These are phyloP conservation scores for Spodoptera picta DNA, from an alignment of 2,888 invertebrate genomes.

Conservation along the genomic window DNA sequence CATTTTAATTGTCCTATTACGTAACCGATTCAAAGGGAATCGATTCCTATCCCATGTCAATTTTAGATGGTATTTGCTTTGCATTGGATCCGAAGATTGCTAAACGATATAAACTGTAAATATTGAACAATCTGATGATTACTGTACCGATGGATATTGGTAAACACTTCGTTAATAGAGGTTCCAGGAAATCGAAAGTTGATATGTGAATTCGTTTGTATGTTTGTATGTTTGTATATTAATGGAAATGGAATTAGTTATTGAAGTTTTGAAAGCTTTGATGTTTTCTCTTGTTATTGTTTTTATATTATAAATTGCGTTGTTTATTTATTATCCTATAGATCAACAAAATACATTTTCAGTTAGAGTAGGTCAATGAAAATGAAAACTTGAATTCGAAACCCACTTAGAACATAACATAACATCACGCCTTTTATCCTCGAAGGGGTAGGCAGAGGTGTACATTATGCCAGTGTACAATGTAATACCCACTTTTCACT, in stretches of 20 bases:
- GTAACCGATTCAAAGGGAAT: conserved; percentile 35
- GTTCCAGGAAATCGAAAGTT: conserved; percentile 11
- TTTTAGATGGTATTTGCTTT: conserved; percentile 26
- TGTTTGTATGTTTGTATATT: conserved; percentile 11
- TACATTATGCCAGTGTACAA: too few relatives aligned
- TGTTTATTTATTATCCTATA: too few relatives aligned
- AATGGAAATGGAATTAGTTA: conserved; percentile 8
- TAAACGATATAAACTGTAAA: conserved; percentile 27
- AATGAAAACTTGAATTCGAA: too few relatives aligned
- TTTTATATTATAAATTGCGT: too few relatives aligned
- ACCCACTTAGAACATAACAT: too few relatives aligned
- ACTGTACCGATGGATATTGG: conserved; percentile 17
- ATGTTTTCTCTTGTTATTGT: too few relatives aligned
- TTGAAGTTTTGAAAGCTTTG: neutral
- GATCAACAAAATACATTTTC: too few relatives aligned
- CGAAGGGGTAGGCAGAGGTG: too few relatives aligned
- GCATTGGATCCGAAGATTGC: conserved; percentile 5
- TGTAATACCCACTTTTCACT: too few relatives aligned
- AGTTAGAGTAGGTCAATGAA: too few relatives aligned
- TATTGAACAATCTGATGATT: conserved; percentile 35
- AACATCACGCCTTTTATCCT: too few relatives aligned
- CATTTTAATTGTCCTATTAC: conserved; percentile 56
- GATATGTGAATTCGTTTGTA: conserved; percentile 4
- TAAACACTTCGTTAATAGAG: conserved; percentile 23
- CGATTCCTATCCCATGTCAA: conserved; percentile 31